A percentile compares a stretch with the other conserved stretches of the same genome.
phyloP scores from a whole-genome alignment of 2,113 vertebrate genomes.

The Gambusia holbrooki region DNA sequence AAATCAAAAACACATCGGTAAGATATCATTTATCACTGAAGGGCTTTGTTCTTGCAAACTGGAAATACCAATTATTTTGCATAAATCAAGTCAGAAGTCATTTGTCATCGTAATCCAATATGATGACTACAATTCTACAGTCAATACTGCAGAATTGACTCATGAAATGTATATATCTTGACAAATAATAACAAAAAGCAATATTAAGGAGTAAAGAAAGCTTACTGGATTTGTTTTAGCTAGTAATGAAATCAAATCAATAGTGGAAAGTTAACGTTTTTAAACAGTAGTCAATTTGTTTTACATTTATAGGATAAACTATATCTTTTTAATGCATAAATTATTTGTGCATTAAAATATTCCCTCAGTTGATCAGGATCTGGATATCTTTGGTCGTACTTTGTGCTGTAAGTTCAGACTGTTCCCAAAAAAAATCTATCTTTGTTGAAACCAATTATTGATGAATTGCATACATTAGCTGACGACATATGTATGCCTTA shows the following conservation, averaged over 20 bases:
- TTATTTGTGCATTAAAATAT: background rate
- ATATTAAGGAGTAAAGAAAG: background rate
- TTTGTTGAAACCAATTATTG: background rate
- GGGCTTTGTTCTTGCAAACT: background rate
- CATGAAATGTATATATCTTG: background rate
- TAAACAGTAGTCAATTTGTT: background rate
- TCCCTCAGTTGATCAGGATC: background rate
- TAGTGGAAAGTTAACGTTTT: too few relatives aligned
- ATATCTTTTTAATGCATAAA: background rate
- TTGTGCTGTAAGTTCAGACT: background rate
- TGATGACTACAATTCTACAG: too few relatives aligned
- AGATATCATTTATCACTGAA: background rate
- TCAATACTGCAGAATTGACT: background rate
- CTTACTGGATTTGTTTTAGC: too few relatives aligned
- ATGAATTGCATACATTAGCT: background rate
- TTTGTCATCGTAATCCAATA: too few relatives aligned
- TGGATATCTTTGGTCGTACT: background rate
- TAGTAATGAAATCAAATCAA: too few relatives aligned
- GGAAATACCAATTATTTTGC: too few relatives aligned
- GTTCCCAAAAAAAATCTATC: background rate
- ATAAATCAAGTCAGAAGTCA: too few relatives aligned
- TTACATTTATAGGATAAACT: background rate
- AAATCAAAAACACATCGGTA: background rate
- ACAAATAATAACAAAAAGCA: background rate
- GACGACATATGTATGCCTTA: conserved; percentile 18